Conservation (phyloP, 2,797 vertebrate species). For the Catamblyrhynchus diadema region DNA sequence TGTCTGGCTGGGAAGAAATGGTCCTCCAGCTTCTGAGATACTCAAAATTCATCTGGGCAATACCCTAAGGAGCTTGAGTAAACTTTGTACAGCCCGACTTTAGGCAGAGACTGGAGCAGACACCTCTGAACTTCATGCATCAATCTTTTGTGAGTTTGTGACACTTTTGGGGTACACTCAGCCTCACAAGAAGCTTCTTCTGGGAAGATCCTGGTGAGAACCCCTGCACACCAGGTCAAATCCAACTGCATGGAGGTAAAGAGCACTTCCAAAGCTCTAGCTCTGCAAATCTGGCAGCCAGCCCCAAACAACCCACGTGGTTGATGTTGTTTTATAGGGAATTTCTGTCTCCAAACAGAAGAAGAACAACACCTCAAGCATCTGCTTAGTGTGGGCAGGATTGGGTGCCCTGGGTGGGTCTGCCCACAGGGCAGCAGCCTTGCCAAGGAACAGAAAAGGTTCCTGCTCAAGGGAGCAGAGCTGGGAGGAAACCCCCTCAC, state of each 20-base stretch:
- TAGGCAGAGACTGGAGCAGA: not conserved
- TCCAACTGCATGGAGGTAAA: not conserved
- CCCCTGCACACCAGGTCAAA: not conserved
- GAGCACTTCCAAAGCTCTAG: not conserved
- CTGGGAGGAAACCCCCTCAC: constrained; percentile 61
- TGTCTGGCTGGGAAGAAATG: not conserved
- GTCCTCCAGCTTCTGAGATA: not conserved
- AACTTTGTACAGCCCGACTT: not conserved
- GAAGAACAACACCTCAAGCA: not conserved
- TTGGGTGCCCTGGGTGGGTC: not conserved
- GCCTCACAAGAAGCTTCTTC: not conserved
- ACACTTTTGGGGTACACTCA: not conserved
- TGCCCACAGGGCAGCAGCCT: not conserved
- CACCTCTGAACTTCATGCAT: not conserved
- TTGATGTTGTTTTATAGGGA: not conserved
- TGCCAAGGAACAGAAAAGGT: not conserved
- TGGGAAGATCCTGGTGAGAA: not conserved
- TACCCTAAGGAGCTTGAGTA: not conserved
- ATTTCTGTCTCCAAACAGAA: not conserved
- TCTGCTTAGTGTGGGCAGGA: not conserved
- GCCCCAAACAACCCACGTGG: not conserved
- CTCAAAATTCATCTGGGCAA: not conserved
- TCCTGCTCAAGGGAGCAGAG: not conserved
- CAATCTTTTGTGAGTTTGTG: not conserved
- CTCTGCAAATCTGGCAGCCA: not conserved